Percentiles rank a stretch among this genome's conserved stretches.
These are phyloP conservation scores for Apodemia zela DNA, from an alignment of 2,888 invertebrate genomes.

Conservation along the genomic window DNA sequence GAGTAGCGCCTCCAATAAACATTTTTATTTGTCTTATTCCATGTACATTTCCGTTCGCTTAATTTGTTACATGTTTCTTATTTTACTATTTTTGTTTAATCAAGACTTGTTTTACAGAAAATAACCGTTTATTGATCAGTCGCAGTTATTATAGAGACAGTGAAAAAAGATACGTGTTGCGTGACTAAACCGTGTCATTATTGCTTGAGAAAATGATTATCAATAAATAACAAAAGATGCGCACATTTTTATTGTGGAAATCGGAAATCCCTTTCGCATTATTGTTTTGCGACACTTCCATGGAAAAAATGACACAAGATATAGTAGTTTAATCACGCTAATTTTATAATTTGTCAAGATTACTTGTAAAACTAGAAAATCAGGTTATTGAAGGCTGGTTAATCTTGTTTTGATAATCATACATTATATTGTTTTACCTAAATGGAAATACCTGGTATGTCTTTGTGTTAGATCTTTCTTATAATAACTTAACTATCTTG, in stretches of 20 bases:
- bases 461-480: background rate
- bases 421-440: slow-evolving; percentile 44
- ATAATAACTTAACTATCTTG: background rate
- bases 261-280: slow-evolving; percentile 68
- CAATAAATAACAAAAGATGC: slow-evolving; percentile 56
- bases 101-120: slow-evolving; percentile 11
- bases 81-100: slow-evolving; percentile 15
- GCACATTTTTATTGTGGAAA: slow-evolving; percentile 55
- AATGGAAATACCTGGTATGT: slow-evolving; percentile 34
- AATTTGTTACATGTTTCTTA: slow-evolving; percentile 8
- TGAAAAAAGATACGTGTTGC: slow-evolving; percentile 33
- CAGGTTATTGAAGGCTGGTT: slow-evolving; percentile 56
- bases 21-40: slow-evolving; percentile 16
- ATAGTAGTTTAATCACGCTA: slow-evolving; percentile 60
- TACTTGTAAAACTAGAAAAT: slow-evolving; percentile 65
- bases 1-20: slow-evolving; percentile 15
- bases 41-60: slow-evolving; percentile 10
- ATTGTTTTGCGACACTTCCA: slow-evolving; percentile 63
- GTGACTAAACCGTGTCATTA: slow-evolving; percentile 49
- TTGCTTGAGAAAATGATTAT: slow-evolving; percentile 58
- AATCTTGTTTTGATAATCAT: slow-evolving; percentile 59
- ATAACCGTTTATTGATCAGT: slow-evolving; percentile 18
- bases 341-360: slow-evolving; percentile 50
- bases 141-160: slow-evolving; percentile 22
- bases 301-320: slow-evolving; percentile 51